Evolutionary conservation across 2,797 vertebrate species (phyloP).

Genomic region (Dallia pectoralis): DNA sequence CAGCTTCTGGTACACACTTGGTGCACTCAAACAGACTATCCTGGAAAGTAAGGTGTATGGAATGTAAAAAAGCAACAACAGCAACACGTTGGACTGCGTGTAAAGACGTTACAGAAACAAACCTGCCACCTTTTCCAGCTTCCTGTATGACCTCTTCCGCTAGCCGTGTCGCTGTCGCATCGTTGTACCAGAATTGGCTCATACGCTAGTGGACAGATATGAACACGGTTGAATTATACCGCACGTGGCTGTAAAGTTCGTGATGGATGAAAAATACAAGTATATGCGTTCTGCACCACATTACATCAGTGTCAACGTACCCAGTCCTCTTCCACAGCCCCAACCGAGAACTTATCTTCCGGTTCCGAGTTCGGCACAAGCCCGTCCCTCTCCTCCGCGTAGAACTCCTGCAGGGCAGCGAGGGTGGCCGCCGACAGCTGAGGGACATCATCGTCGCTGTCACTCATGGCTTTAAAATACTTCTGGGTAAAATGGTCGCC

Average conservation of each 20-base stretch:
- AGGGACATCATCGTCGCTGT: slow-evolving; percentile 80
- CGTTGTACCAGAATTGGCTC: slow-evolving; percentile 97
- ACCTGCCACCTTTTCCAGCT: slow-evolving; percentile 87
- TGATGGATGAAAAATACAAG: background rate
- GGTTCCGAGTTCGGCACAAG: background rate
- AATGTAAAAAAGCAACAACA: background rate
- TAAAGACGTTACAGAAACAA: slow-evolving; percentile 22
- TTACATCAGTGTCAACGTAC: slow-evolving; percentile 63
- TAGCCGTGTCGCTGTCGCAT: slow-evolving; percentile 81
- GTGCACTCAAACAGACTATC: slow-evolving; percentile 89
- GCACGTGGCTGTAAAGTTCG: background rate
- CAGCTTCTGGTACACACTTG: slow-evolving; percentile 92
- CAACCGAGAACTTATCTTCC: slow-evolving; percentile 70
- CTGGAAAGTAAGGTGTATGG: slow-evolving; percentile 58
- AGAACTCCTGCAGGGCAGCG: slow-evolving; percentile 90
- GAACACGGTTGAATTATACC: slow-evolving; percentile 6
- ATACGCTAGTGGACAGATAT: slow-evolving; percentile 72
- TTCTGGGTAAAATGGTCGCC: background rate
- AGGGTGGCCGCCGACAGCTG: slow-evolving; percentile 83
- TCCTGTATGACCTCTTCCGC: slow-evolving; percentile 80
- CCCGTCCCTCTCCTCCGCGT: slow-evolving; percentile 70
- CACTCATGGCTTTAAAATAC: slow-evolving; percentile 71
- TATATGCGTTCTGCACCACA: background rate
- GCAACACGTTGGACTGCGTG: background rate
- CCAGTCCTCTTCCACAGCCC: slow-evolving; percentile 90